Evolutionary conservation across 37 sponge, comb jelly and placozoan genomes (phyloP), one percentile per base, ranked within the genome.

Genomic region (Tethya wilhelma): DNA sequence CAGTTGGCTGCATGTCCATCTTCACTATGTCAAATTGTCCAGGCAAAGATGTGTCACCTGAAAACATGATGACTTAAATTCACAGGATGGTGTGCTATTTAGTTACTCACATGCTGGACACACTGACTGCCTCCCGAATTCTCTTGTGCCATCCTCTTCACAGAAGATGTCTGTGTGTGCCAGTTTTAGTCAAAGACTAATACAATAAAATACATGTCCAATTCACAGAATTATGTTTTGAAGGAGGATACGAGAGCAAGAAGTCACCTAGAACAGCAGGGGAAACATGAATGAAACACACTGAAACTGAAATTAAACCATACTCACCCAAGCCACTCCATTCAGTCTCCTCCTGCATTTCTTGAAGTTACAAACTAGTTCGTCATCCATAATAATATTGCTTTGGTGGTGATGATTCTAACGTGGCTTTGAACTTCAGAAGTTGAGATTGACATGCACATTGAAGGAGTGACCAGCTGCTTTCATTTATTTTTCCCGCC

Each of bases 131-230:
- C 72, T 86, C 44, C 62, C 86, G 71, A 96, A 96, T 45, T 96
- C 93, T 59, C 91, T 86, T 65, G 58, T 77, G 0, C 94, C 96
- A 85, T 96, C 94, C 53, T 92, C 93, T 64, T 96, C 96, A 77
- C 96, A 96, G 71, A 96, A 96, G n/a, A 96, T 84, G 67, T 96
- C 94, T 89, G 76, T 33, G 32, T 58, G 23, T 28, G 23, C 28
- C 33, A 30, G 23, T 30, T 44, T 30, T 37, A 28, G 59, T 60
- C 33, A 69, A 62, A 66, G 71, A 67, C 33, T 6, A 43, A 17
- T 34, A 2, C 23, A 32, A 32, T 37, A 44, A 69, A 9, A 39
- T 9, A 71, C 53, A 55, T 67, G 38, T 25, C 49, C 31, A 63
- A 28, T 40, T 42, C 14, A 6, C 38, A 67, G 34, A 38, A 3